Conservation (phyloP, 2,888 invertebrate genomes). For the Agrochola lota region DNA sequence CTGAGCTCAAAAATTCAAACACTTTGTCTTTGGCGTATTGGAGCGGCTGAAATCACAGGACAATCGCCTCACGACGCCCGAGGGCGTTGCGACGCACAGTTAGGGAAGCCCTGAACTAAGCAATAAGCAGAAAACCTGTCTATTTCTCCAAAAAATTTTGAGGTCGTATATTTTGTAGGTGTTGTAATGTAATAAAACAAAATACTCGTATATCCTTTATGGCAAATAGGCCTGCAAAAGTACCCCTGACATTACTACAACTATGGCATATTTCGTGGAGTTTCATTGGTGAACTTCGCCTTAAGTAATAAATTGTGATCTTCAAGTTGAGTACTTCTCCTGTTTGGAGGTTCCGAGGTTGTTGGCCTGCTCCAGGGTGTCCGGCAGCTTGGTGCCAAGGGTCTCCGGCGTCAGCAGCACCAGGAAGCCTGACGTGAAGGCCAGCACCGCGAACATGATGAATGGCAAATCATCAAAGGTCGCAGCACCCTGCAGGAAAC, state of each 20-base stretch:
- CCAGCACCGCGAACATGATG: constrained; percentile 79
- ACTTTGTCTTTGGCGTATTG: too few relatives aligned
- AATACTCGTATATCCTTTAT: neutral
- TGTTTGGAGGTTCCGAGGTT: constrained; percentile 50
- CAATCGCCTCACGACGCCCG: too few relatives aligned
- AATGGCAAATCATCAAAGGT: constrained; percentile 58
- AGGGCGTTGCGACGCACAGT: too few relatives aligned
- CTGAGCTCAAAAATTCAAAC: too few relatives aligned
- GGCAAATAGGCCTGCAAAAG: neutral
- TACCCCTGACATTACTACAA: too few relatives aligned
- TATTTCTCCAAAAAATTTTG: too few relatives aligned
- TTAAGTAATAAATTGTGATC: neutral
- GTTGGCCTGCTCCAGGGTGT: constrained; percentile 74
- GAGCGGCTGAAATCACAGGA: too few relatives aligned
- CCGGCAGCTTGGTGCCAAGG: constrained; percentile 83
- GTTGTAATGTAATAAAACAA: too few relatives aligned
- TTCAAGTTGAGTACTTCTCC: constrained; percentile 4
- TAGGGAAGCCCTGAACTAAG: too few relatives aligned
- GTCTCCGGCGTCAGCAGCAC: constrained; percentile 91
- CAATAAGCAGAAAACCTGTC: too few relatives aligned
- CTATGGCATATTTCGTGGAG: neutral
- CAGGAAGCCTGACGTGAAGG: constrained; percentile 87
- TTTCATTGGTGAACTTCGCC: neutral
- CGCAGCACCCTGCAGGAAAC: constrained; percentile 72
- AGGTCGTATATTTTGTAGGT: too few relatives aligned